Evolutionary conservation across 2,888 invertebrate species (phyloP).

Genomic region (Cataglyphis rosenhaueri): DNA sequence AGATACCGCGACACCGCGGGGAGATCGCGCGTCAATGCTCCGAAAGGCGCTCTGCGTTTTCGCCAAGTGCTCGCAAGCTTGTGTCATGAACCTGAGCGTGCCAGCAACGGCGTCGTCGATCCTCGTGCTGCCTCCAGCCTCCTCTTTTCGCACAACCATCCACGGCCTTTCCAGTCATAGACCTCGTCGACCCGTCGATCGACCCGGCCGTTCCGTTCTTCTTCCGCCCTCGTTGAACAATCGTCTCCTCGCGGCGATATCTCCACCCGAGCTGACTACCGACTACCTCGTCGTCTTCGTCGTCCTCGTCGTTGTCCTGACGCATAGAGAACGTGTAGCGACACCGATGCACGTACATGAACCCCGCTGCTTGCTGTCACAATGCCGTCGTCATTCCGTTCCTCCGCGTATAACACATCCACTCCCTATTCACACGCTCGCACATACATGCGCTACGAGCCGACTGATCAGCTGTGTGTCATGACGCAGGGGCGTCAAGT

Average conservation of each 20-base stretch:
- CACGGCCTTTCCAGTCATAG: slow-evolving; percentile 64
- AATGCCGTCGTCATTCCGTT: slow-evolving; percentile 5
- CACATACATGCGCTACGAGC: slow-evolving; percentile 55
- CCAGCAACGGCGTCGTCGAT: neutral
- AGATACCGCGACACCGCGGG: neutral
- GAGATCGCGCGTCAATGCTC: slow-evolving; percentile 30
- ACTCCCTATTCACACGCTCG: neutral
- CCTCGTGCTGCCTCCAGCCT: slow-evolving; percentile 16
- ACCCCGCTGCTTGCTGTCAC: slow-evolving; percentile 57
- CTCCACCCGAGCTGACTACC: slow-evolving; percentile 29
- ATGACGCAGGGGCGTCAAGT: slow-evolving; percentile 64
- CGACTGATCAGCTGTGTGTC: slow-evolving; percentile 74
- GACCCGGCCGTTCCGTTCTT: slow-evolving; percentile 41
- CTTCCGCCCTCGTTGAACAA: neutral
- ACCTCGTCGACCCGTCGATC: slow-evolving; percentile 60
- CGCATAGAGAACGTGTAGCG: slow-evolving; percentile 69
- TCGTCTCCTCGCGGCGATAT: slow-evolving; percentile 21
- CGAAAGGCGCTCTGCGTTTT: slow-evolving; percentile 1
- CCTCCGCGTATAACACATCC: slow-evolving; percentile 6
- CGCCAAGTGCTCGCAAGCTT: neutral
- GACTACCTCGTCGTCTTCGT: slow-evolving; percentile 37
- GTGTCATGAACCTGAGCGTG: slow-evolving; percentile 17
- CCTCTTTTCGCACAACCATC: slow-evolving; percentile 36
- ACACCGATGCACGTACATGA: slow-evolving; percentile 54
- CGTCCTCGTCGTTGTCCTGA: slow-evolving; percentile 52